These are phyloP conservation scores for Desoria tigrina DNA, from an alignment of 2,888 invertebrate genomes.

Conservation along the genomic window DNA sequence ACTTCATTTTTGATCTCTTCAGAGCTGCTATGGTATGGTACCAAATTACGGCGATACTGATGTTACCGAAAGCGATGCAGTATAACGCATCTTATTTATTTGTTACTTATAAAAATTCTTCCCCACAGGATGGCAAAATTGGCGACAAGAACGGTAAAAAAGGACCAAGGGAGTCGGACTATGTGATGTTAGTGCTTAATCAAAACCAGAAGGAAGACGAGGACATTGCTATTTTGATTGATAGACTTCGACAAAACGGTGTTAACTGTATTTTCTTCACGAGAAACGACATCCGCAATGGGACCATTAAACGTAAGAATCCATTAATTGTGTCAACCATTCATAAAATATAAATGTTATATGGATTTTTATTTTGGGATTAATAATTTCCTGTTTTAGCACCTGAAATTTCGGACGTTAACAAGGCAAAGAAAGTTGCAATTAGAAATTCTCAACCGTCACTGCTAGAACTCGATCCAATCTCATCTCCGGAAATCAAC, in stretches of 20 bases:
- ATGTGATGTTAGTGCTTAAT: slow-evolving; percentile 41
- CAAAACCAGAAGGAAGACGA: slow-evolving; percentile 49
- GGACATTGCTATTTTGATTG: slow-evolving; percentile 49
- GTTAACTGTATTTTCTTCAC: slow-evolving; percentile 50
- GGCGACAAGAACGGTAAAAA: slow-evolving; percentile 14
- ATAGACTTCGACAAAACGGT: slow-evolving; percentile 48
- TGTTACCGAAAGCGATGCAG: no score
- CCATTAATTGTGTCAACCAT: no score
- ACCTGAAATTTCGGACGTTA: no score
- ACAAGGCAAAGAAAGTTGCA: no score
- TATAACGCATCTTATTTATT: no score
- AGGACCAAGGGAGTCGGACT: slow-evolving; percentile 15
- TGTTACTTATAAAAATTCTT: neutral
- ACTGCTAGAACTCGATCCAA: no score
- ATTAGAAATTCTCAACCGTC: no score
- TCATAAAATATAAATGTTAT: no score
- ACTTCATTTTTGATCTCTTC: slow-evolving; percentile 6
- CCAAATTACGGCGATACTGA: no score
- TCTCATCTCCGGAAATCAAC: no score
- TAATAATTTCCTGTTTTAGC: no score
- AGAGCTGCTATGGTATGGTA: slow-evolving; percentile 1
- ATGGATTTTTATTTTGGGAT: no score
- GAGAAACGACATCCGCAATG: slow-evolving; percentile 24
- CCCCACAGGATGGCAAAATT: neutral
- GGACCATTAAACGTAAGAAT: slow-evolving; percentile 29